phyloP scores from a whole-genome alignment of 1,140 invertebrate genomes.

The Schlechtendalia chinensis region DNA sequence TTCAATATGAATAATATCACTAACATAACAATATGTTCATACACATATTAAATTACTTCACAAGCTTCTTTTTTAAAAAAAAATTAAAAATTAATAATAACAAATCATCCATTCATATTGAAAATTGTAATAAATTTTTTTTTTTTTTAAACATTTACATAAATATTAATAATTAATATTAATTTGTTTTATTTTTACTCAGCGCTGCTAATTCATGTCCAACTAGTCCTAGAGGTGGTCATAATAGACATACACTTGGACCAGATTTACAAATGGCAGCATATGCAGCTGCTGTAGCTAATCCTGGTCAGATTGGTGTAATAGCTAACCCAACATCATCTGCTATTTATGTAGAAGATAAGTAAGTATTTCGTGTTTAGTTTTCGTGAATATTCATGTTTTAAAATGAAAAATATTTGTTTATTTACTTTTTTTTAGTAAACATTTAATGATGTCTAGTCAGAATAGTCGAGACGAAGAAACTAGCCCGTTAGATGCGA shows the following conservation, averaged over 20 bases:
- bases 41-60: no score
- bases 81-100: no score
- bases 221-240: constrained; percentile 82
- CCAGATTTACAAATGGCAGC: constrained; percentile 72
- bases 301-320: constrained; percentile 43
- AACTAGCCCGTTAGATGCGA: constrained; percentile 42
- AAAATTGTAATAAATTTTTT: no score
- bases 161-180: neutral
- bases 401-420: neutral
- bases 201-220: constrained; percentile 94
- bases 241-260: constrained; percentile 65
- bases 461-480: constrained; percentile 38
- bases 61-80: no score
- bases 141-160: neutral
- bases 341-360: constrained; percentile 46
- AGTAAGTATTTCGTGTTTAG: neutral
- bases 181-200: constrained; percentile 52
- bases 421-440: constrained; percentile 21
- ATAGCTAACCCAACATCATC: constrained; percentile 29
- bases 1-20: no score
- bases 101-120: no score
- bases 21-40: no score
- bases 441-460: constrained; percentile 45
- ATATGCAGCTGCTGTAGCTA: constrained; percentile 45
- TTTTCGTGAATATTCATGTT: neutral